Base-by-base conservation (phyloP, 2,113 vertebrate species). In the Nerophis lumbriciformis region DNA sequence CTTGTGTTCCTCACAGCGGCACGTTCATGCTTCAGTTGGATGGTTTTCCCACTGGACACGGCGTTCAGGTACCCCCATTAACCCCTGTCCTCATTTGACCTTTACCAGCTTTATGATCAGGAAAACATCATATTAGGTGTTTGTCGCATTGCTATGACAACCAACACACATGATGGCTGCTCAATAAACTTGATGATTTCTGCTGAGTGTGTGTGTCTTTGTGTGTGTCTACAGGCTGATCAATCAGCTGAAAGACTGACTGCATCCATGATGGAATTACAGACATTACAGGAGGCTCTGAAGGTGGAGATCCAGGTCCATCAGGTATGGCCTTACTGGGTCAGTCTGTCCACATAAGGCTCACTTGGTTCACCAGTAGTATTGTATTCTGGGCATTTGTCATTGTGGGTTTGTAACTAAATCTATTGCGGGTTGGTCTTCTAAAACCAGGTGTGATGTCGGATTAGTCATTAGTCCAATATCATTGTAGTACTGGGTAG, bases 271-370 rank as follows among this genome's bases (percentile, higher is more conserved):
- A 99, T 99, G 96, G 96, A 99, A 92, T 89, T 99, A 84, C 95
- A 99, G 91, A 97, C 93, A 87, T 91, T 99, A 82, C 95, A 99
- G 93, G 96, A 99, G 89, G 96, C 95, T 79, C 92, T 98, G 83
- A 99, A 99, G 94, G 95, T 98, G 90, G 96, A 99, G 93, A 99
- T 99, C 92, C 96, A 99, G 88, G 92, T 98, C 92, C 96, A 99
- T 90, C 96, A 99, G 95, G 96, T 98, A 84, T 8, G 36, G 16
- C 4, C 16, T 42, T 5, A 28, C 28, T 6, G 19, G 21, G 50
- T 38, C 38, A 8, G 6, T 16, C 9, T 38, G 0, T 15, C 16
- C n/a, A 44, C 39, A 19, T 57, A 19, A 21, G 38, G 15, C 38
- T 3, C 10, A n/a, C 14, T 15, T 11, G 13, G 42, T 12, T 45